These are phyloP conservation scores for Lepilemur ruficaudatus DNA, from an alignment of 2,797 vertebrate species.

Conservation along the genomic window DNA sequence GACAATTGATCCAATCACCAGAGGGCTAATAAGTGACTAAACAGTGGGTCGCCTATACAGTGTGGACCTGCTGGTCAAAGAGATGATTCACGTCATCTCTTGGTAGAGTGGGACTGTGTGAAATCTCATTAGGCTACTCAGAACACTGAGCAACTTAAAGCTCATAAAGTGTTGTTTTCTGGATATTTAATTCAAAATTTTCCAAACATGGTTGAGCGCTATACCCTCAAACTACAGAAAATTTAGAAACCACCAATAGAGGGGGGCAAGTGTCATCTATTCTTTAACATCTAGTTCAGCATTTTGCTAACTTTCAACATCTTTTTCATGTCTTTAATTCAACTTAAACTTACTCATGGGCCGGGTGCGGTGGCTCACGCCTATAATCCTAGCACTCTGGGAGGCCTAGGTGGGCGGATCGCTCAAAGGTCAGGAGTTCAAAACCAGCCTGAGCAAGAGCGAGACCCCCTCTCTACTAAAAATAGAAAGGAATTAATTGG, in stretches of 20 bases:
- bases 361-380: too few species aligned
- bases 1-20: neutral
- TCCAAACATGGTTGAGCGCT: neutral
- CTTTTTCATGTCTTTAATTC: neutral
- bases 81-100: too few species aligned
- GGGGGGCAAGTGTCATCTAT: neutral
- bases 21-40: neutral
- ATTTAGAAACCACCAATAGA: neutral
- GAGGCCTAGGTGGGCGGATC: too few species aligned
- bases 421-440: too few species aligned
- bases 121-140: neutral
- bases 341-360: neutral
- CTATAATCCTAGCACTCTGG: too few species aligned
- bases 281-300: neutral
- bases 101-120: neutral
- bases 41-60: neutral
- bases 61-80: neutral
- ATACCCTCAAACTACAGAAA: neutral
- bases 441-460: too few species aligned
- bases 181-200: neutral
- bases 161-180: neutral
- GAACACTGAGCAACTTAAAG: neutral
- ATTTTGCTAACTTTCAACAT: neutral
- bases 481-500: too few species aligned
- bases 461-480: too few species aligned